phyloP scores from a whole-genome alignment of 2,888 invertebrate species.

The Agrotis clavis region DNA sequence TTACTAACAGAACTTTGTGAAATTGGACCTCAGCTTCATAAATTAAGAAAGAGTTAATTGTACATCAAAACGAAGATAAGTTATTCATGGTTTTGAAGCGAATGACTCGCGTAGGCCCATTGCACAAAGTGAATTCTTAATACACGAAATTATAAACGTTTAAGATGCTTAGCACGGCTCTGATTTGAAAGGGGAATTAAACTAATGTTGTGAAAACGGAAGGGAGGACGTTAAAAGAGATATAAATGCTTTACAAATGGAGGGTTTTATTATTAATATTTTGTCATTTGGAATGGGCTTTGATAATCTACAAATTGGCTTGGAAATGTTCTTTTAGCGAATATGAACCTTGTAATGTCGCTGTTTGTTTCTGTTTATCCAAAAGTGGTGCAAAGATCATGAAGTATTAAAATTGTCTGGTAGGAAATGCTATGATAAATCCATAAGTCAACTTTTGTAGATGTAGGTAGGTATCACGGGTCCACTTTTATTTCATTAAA shows the following conservation, averaged over 20 bases:
- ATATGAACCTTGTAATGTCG: not conserved
- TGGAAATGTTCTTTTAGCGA: not conserved
- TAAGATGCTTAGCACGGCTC: constrained; percentile 48
- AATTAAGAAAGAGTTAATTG: constrained; percentile 65
- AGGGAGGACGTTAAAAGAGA: constrained; percentile 22
- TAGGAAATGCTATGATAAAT: not conserved
- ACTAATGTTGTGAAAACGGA: constrained; percentile 47
- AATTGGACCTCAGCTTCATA: constrained; percentile 40
- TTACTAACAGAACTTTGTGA: constrained; percentile 9
- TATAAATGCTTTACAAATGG: constrained; percentile 35
- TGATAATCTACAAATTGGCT: constrained; percentile 12
- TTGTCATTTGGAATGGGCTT: constrained; percentile 1
- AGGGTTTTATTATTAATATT: constrained; percentile 17
- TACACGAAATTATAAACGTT: constrained; percentile 58
- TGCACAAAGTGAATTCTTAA: constrained; percentile 70
- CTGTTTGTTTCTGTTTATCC: not conserved
- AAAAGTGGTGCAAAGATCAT: not conserved
- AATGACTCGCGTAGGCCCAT: constrained; percentile 51
- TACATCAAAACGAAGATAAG: constrained; percentile 62
- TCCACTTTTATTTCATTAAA: too few relatives aligned
- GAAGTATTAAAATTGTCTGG: not conserved
- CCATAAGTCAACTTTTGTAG: too few relatives aligned
- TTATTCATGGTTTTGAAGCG: constrained; percentile 58
- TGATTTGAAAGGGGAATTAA: constrained; percentile 40
- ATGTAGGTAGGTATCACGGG: too few relatives aligned